These are phyloP conservation scores for Pseudopipra pipra DNA, from an alignment of 2,113 vertebrate species.

Conservation along the genomic window DNA sequence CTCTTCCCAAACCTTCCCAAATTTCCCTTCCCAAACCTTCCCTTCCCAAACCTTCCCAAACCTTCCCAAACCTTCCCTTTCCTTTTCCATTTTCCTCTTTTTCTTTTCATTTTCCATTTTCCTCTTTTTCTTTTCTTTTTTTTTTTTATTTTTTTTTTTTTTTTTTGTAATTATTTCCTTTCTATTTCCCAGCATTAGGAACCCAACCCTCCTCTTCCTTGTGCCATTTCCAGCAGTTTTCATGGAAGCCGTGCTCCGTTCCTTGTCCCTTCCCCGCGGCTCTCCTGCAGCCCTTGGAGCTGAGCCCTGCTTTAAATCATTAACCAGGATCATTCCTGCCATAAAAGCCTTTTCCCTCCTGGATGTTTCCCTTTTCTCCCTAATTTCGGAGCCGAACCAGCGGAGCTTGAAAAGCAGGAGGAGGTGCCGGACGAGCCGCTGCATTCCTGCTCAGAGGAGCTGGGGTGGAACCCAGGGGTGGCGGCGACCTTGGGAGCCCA, in stretches of 20 bases:
- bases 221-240: not conserved
- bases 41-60: too few relatives aligned
- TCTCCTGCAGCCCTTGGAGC: not conserved
- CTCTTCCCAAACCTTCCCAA: too few relatives aligned
- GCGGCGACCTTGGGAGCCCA: not conserved
- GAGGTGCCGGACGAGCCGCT: not conserved
- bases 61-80: too few relatives aligned
- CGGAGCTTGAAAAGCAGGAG: not conserved
- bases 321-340: conserved; percentile 18
- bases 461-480: not conserved
- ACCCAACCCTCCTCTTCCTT: not conserved
- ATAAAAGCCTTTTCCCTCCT: not conserved
- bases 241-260: not conserved
- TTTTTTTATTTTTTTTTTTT: too few relatives aligned
- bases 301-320: not conserved
- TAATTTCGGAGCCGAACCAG: not conserved
- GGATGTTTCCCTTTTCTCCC: not conserved
- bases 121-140: too few relatives aligned
- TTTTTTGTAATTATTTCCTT: not conserved
- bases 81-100: too few relatives aligned
- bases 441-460: not conserved
- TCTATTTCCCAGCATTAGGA: not conserved
- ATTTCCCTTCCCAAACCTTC: too few relatives aligned
- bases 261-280: not conserved
- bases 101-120: too few relatives aligned